Conservation (phyloP, 2,797 vertebrate species). For the Spinibarbus caldwelli region DNA sequence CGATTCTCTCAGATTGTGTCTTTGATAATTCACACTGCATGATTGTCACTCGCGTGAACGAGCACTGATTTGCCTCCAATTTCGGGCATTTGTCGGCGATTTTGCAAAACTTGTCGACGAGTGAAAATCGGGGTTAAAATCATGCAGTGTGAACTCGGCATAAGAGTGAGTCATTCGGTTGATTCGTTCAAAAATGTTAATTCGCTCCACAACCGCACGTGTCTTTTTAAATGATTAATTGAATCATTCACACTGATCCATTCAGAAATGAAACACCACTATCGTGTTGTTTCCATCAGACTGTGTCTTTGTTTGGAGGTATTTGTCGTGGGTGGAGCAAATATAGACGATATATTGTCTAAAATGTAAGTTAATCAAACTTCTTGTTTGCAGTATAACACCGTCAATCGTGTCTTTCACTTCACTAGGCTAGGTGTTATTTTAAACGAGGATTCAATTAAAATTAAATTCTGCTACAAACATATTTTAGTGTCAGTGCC, state of each 20-base stretch:
- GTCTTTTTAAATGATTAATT: neutral
- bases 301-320: neutral
- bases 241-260: neutral
- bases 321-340: neutral
- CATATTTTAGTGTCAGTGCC: neutral
- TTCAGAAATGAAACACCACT: neutral
- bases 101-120: no score
- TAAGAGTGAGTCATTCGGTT: neutral
- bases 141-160: no score
- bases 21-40: no score
- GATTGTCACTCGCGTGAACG: no score
- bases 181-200: no score
- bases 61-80: no score
- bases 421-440: neutral
- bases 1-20: no score
- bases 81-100: no score
- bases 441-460: neutral
- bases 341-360: neutral
- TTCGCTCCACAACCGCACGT: neutral
- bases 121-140: no score
- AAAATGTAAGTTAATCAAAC: neutral
- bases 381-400: neutral
- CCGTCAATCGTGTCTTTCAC: neutral
- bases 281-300: neutral
- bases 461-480: neutral